Evolutionary conservation across 2,113 vertebrate species (phyloP), one percentile per base, ranked within the genome.

Genomic region (Chloebia gouldiae): DNA sequence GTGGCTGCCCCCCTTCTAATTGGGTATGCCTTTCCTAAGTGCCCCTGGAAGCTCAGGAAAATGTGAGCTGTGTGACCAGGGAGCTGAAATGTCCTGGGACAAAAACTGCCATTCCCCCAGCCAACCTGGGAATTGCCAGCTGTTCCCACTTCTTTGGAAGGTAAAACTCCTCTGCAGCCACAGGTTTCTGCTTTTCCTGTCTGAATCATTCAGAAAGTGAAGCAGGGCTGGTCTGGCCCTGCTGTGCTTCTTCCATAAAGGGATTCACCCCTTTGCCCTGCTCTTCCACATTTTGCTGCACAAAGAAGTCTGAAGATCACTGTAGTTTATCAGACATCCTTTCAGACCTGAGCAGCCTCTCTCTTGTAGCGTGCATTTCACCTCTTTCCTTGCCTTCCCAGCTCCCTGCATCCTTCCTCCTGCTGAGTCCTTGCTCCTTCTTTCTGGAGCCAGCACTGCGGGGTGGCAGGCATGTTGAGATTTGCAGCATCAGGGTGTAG

Each of bases 401-500:
- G 44, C 42, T 63, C 30, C 51, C 45, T 39, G 20, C 3, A 3
- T 49, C 81, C 66, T 57, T 76, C 5, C 1, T 37, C 61, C 59
- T 42, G 16, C 9, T 27, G 63, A 47, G 20, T 90, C 57, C 72
- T 77, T 30, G 68, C 72, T 92, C 86, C 84, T 82, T 59, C 42
- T 69, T 83, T 88, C 88, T 75, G 81, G 75, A 96, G 81, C 15
- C 81, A 25, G 83, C 50, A 15, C 92, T 85, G 40, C 2, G 0
- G 54, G 56, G 75, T 2, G 4, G 47, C 54, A 91, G 93, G 92
- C 97, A 1, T 94, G 97, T 96, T 96, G 76, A 90, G 93, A 97
- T 97, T 84, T 97, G 97, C 88, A 97, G 86, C 86, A 65, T 47
- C 69, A 49, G 94, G 96, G 96, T 94, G 96, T 94, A 93, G 85